Percentiles rank a stretch among this genome's conserved stretches.
Evolutionary conservation across 2,797 vertebrate species (phyloP).

Genomic region (Sebastes minor): DNA sequence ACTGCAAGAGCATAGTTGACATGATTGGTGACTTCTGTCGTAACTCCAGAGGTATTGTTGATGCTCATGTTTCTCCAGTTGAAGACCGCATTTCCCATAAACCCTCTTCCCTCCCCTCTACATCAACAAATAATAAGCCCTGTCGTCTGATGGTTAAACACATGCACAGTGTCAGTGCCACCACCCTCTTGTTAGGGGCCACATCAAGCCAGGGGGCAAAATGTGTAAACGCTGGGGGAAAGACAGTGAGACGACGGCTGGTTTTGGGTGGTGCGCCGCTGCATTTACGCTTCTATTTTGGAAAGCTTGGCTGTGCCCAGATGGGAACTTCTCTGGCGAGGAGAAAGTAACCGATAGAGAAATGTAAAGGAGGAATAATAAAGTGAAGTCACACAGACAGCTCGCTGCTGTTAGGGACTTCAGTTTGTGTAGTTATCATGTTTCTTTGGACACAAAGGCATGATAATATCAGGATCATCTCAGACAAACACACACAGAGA

Average conservation of each 20-base stretch:
- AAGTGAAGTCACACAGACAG: not conserved
- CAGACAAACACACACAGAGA: not conserved
- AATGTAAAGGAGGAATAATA: not conserved
- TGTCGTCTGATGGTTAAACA: conserved; percentile 34
- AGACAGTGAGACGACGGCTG: conserved; percentile 49
- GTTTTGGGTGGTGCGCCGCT: conserved; percentile 63
- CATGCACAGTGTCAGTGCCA: conserved; percentile 28
- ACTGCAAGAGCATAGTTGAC: not conserved
- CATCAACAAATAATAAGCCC: not conserved
- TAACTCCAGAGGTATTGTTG: not conserved
- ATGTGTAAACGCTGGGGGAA: conserved; percentile 56
- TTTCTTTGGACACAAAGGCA: not conserved
- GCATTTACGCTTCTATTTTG: conserved; percentile 61
- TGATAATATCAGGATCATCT: not conserved
- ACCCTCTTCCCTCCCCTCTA: not conserved
- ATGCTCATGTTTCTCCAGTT: not conserved
- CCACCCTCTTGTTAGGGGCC: conserved; percentile 51
- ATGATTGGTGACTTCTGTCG: not conserved
- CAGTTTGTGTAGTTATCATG: not conserved
- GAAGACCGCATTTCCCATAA: conserved; percentile 8
- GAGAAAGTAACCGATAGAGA: not conserved
- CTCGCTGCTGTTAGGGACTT: not conserved
- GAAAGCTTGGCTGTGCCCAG: conserved; percentile 33
- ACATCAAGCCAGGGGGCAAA: conserved; percentile 53
- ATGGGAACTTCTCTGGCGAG: conserved; percentile 39